These are phyloP conservation scores for Thereva nobilitata DNA, from an alignment of 2,888 invertebrate genomes.

Conservation along the genomic window DNA sequence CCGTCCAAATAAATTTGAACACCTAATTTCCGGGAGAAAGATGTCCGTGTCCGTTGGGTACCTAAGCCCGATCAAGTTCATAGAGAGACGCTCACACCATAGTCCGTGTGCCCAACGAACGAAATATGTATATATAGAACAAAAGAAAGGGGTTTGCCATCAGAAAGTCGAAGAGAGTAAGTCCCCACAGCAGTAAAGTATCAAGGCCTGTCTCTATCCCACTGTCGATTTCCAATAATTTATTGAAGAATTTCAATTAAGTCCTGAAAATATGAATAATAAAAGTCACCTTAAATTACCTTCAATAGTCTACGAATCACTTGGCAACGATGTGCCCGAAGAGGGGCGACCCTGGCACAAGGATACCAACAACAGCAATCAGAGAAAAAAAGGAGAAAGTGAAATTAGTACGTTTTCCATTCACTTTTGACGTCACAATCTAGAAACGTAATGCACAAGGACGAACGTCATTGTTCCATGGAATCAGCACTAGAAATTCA, in stretches of 20 bases:
- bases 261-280: constrained; percentile 42
- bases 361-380: neutral
- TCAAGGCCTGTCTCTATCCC: neutral
- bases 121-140: too few relatives aligned
- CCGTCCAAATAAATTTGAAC: constrained; percentile 28
- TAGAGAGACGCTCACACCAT: too few relatives aligned
- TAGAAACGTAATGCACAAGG: constrained; percentile 25
- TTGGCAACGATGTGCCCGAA: constrained; percentile 28
- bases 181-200: too few relatives aligned
- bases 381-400: constrained; percentile 21
- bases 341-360: neutral
- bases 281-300: constrained; percentile 42
- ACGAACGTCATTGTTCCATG: constrained; percentile 3
- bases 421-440: constrained; percentile 23
- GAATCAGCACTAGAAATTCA: neutral
- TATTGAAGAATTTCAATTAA: constrained; percentile 41
- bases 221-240: constrained; percentile 35
- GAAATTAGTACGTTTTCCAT: constrained; percentile 27
- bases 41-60: too few relatives aligned
- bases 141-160: too few relatives aligned
- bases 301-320: constrained; percentile 31
- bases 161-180: too few relatives aligned
- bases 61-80: too few relatives aligned
- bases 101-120: too few relatives aligned
- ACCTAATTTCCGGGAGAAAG: constrained; percentile 30